Evolutionary conservation across 2,797 vertebrate genomes (phyloP), one percentile per base, ranked within the genome.

Genomic region (Capromys pilorides): DNA sequence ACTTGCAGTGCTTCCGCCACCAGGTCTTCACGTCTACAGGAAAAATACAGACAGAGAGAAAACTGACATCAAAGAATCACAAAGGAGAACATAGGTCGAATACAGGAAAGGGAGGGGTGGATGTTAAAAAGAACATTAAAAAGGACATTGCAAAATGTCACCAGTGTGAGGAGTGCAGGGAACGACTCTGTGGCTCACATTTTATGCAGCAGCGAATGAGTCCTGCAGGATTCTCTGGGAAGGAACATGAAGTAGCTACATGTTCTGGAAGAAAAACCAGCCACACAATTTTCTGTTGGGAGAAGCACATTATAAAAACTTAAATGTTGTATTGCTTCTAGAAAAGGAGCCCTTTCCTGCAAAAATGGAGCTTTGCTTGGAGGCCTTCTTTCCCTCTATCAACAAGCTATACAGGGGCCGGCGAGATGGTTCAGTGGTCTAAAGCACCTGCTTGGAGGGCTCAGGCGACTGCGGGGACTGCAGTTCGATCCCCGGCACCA

Each of bases 241-340:
- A 39, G 3, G 33, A 79, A 59, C 26, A 41, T 57, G 22, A 45
- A 79, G 66, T 49, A 93, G 28, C 66, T 36, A 24, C 90, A 83
- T 82, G 86, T 94, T 92, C n/a, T 93, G 24, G 88, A 83, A 86
- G 62, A 33, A 77, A 81, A 88, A 92, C 8, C 16, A 92, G 57
- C 10, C 80, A 61, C 85, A 83, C 80, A 93, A 88, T 31, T 39
- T 92, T 13, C 69, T 67, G 66, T 57, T 88, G 31, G 73, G 64
- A 85, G 88, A 89, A 92, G 39, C n/a, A 69, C 36, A 88, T 62
- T 66, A 78, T 4, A 88, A 54, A 7, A 71, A 78, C 90, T 91
- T 85, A 78, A 80, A 57, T 79, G 36, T 86, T 88, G 45, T 21
- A 64, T 45, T 64, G 28, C 75, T 94, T 77, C 24, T 3, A 10